phyloP scores from a whole-genome alignment of 2,888 invertebrate species.

The Drosophila nr. medialis region DNA sequence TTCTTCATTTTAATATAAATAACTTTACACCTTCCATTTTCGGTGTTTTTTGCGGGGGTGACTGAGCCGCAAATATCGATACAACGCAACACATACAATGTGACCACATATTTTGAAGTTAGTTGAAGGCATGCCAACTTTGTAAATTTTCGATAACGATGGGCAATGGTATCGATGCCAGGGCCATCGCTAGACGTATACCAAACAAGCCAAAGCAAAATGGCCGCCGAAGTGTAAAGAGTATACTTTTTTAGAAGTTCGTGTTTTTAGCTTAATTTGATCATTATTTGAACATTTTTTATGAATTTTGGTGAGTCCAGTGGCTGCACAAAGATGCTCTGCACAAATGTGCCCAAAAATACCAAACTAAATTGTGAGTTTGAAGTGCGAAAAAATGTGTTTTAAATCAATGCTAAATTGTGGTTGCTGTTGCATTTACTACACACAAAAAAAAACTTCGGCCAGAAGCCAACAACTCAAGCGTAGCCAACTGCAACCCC shows the following conservation, averaged over 20 bases:
- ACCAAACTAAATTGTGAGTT: slow-evolving; percentile 8
- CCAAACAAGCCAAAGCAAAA: slow-evolving; percentile 64
- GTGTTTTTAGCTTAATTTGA: slow-evolving; percentile 77
- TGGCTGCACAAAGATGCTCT: neutral
- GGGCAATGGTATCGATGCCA: slow-evolving; percentile 7
- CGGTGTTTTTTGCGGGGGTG: slow-evolving; percentile 49
- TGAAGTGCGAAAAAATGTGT: slow-evolving; percentile 21
- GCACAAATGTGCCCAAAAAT: slow-evolving; percentile 7
- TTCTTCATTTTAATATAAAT: slow-evolving; percentile 50
- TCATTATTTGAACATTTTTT: slow-evolving; percentile 73
- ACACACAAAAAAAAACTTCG: slow-evolving; percentile 59
- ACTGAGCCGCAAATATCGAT: slow-evolving; percentile 36
- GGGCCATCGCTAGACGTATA: slow-evolving; percentile 49
- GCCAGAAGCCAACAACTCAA: slow-evolving; percentile 51
- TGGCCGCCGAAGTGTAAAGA: slow-evolving; percentile 71
- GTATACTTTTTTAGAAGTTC: slow-evolving; percentile 69
- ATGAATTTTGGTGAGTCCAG: slow-evolving; percentile 74
- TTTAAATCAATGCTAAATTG: slow-evolving; percentile 41
- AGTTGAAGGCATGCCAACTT: slow-evolving; percentile 32
- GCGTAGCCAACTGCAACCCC: slow-evolving; percentile 48
- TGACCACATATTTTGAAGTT: slow-evolving; percentile 5
- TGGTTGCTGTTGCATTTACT: slow-evolving; percentile 48
- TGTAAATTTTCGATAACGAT: slow-evolving; percentile 3
- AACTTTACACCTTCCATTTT: slow-evolving; percentile 53
- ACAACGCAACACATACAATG: slow-evolving; percentile 3